These are phyloP conservation scores for Melanchra persicariae DNA, from an alignment of 2,888 invertebrate genomes.

Conservation along the genomic window DNA sequence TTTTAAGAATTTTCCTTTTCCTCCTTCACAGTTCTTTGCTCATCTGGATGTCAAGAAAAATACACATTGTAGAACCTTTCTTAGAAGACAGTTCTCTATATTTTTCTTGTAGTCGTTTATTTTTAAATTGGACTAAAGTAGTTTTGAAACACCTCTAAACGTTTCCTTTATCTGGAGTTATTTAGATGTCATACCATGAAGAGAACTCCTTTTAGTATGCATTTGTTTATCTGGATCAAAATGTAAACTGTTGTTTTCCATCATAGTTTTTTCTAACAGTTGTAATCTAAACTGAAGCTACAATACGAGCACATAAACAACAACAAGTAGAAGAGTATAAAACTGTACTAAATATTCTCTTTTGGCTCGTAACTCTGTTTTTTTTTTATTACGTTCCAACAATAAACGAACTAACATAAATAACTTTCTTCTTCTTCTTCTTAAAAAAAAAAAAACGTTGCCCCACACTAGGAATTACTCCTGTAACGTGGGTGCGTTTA, in stretches of 20 bases:
- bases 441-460: too few species aligned
- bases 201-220: neutral
- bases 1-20: constrained; percentile 15
- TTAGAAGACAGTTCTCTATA: constrained; percentile 9
- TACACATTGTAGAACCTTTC: constrained; percentile 25
- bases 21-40: neutral
- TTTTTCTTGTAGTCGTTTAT: constrained; percentile 23
- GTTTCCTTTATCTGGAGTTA: constrained; percentile 1
- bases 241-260: neutral
- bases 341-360: too few species aligned
- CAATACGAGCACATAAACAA: too few species aligned
- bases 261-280: neutral
- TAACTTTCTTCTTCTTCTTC: too few species aligned
- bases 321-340: too few species aligned
- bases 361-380: too few species aligned
- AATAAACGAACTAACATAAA: too few species aligned
- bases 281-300: neutral
- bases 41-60: constrained; percentile 34
- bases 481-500: too few species aligned
- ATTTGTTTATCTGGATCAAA: neutral
- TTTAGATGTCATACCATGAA: neutral
- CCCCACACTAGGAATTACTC: too few species aligned
- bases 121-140: constrained; percentile 28
- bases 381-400: too few species aligned
- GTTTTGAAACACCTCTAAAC: neutral